Conservation (phyloP, 2,113 vertebrate genomes). For the Oryzias celebensis region DNA sequence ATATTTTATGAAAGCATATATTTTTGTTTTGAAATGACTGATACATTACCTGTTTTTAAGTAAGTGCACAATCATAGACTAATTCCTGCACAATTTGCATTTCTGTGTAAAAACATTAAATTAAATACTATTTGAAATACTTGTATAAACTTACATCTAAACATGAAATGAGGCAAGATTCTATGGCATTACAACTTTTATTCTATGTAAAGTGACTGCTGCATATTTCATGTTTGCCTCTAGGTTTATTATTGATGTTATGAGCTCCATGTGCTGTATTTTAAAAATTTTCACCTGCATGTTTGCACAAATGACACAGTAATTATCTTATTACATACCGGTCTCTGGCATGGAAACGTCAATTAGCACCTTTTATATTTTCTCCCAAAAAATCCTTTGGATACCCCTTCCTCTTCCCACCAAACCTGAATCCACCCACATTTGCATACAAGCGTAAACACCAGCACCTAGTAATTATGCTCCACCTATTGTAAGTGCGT, state of each 20-base stretch:
- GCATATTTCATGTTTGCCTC: conserved; percentile 23
- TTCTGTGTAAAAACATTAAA: too few relatives aligned
- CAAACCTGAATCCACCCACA: conserved; percentile 21
- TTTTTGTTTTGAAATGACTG: too few relatives aligned
- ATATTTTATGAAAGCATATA: too few relatives aligned
- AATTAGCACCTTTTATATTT: conserved; percentile 25
- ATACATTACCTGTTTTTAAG: too few relatives aligned
- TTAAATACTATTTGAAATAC: too few relatives aligned
- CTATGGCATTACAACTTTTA: conserved; percentile 10
- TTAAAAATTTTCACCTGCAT: neutral
- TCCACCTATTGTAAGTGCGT: conserved; percentile 22
- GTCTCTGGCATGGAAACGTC: conserved; percentile 29
- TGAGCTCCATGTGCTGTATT: neutral
- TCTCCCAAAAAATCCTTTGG: conserved; percentile 1
- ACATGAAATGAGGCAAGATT: conserved; percentile 15
- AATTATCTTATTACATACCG: conserved; percentile 29
- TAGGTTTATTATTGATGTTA: conserved; percentile 13
- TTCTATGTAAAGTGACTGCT: conserved; percentile 39
- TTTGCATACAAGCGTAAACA: neutral
- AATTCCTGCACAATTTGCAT: too few relatives aligned
- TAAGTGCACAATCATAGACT: too few relatives aligned
- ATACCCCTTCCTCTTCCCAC: neutral
- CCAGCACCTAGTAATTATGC: neutral
- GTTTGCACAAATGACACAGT: conserved; percentile 2
- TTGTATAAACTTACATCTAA: too few relatives aligned